phyloP scores from a whole-genome alignment of 1,140 invertebrate genomes.

The Ditylenchus dipsaci region DNA sequence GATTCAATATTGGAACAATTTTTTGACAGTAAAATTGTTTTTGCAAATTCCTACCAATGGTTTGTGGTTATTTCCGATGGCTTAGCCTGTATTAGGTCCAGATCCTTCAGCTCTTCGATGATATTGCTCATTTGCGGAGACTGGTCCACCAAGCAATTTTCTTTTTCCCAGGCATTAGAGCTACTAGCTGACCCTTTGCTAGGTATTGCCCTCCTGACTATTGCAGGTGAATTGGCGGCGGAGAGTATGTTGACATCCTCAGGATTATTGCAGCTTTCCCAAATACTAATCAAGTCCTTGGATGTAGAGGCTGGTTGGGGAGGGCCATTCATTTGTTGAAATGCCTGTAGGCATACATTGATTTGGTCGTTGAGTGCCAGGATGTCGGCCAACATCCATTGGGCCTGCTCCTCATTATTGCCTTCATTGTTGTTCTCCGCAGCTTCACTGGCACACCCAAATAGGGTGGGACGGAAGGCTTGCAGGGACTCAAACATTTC shows the following conservation, averaged over 20 bases:
- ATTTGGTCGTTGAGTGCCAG: conserved; percentile 34
- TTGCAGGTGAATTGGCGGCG: neutral
- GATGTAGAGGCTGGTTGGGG: neutral
- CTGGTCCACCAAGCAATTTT: neutral
- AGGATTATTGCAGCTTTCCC: neutral
- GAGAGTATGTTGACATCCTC: neutral
- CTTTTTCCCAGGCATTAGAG: too few relatives aligned
- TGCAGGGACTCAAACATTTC: conserved; percentile 62
- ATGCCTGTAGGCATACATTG: conserved; percentile 30
- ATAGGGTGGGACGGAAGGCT: conserved; percentile 71
- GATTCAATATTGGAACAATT: too few relatives aligned
- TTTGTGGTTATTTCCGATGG: neutral
- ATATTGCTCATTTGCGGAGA: neutral
- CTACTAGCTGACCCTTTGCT: neutral
- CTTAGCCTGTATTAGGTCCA: neutral
- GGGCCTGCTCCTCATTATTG: conserved; percentile 42
- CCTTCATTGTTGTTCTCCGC: conserved; percentile 70
- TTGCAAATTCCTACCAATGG: too few relatives aligned
- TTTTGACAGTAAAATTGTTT: too few relatives aligned
- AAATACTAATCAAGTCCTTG: neutral
- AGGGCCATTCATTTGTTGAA: neutral
- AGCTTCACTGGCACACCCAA: conserved; percentile 72
- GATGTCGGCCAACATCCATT: conserved; percentile 52
- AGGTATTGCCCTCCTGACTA: neutral
- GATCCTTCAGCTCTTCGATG: conserved; percentile 4